Percentiles rank a stretch among this genome's conserved stretches.
These are phyloP conservation scores for Dufourea novaeangliae DNA, from an alignment of 1,140 invertebrate genomes.

Conservation along the genomic window DNA sequence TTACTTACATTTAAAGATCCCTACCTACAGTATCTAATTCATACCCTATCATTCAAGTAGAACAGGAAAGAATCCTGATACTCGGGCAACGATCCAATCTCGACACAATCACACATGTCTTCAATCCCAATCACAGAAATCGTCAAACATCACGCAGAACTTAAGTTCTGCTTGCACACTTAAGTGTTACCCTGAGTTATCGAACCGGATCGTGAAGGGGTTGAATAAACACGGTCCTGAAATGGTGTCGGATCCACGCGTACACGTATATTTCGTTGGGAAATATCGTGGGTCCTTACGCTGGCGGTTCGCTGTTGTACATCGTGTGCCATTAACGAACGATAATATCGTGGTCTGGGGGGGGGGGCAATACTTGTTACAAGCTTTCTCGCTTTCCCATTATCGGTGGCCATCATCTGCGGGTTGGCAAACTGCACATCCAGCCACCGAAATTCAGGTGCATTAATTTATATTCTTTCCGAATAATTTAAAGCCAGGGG, in stretches of 20 bases:
- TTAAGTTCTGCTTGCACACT: too few species aligned
- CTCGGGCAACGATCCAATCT: too few species aligned
- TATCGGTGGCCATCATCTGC: slow-evolving; percentile 44
- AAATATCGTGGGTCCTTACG: slow-evolving; percentile 42
- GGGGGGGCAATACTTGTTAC: slow-evolving; percentile 44
- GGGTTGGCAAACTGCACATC: neutral
- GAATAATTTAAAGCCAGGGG: slow-evolving; percentile 13
- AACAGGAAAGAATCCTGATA: too few species aligned
- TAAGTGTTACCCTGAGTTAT: too few species aligned
- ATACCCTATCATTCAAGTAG: too few species aligned
- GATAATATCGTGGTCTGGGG: slow-evolving; percentile 61
- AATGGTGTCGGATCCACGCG: slow-evolving; percentile 25
- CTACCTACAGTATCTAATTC: too few species aligned
- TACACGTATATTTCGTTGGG: slow-evolving; percentile 46
- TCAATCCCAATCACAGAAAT: too few species aligned
- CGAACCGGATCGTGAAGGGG: slow-evolving; percentile 12
- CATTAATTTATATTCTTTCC: slow-evolving; percentile 34
- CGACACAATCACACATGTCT: too few species aligned
- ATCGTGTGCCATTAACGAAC: slow-evolving; percentile 51
- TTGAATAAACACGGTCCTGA: neutral
- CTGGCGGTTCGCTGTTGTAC: slow-evolving; percentile 24
- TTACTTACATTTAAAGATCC: too few species aligned
- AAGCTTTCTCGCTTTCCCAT: slow-evolving; percentile 53
- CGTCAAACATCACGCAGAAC: too few species aligned
- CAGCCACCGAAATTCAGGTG: slow-evolving; percentile 11